Conservation (phyloP, 1,140 invertebrate species). For the Drosophila serrata region DNA sequence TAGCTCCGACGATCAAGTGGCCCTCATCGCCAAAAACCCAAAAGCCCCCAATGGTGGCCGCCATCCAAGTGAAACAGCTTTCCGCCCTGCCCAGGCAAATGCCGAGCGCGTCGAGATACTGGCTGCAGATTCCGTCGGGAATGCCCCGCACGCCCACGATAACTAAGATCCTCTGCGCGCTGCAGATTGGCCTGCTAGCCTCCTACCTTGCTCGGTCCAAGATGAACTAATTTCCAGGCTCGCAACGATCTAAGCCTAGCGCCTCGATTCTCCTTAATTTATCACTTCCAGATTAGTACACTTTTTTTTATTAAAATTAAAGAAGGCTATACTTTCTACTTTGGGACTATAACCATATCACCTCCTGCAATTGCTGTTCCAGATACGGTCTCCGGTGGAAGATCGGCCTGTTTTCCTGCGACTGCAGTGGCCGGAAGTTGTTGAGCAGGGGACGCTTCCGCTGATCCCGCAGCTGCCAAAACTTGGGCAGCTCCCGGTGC, state of each 20-base stretch:
- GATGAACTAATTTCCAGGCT: background rate
- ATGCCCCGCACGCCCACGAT: slow-evolving; percentile 21
- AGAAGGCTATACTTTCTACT: background rate
- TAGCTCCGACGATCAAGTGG: slow-evolving; percentile 6
- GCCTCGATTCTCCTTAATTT: background rate
- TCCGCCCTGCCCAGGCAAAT: slow-evolving; percentile 1
- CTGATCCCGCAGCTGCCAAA: slow-evolving; percentile 87
- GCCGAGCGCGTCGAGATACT: background rate
- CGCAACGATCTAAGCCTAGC: background rate
- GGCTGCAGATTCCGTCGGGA: slow-evolving; percentile 27
- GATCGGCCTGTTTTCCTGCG: slow-evolving; percentile 87
- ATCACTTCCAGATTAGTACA: background rate
- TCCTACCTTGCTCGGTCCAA: slow-evolving; percentile 34
- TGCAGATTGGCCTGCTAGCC: slow-evolving; percentile 61
- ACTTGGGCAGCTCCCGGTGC: slow-evolving; percentile 86
- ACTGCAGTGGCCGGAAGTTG: slow-evolving; percentile 87
- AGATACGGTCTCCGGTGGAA: slow-evolving; percentile 85
- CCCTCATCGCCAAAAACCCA: background rate
- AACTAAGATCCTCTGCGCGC: slow-evolving; percentile 40
- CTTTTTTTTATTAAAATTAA: slow-evolving; percentile 16
- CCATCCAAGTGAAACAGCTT: slow-evolving; percentile 3
- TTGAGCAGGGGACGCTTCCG: slow-evolving; percentile 86
- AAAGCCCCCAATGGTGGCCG: background rate
- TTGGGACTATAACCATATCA: slow-evolving; percentile 48
- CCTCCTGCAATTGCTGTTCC: slow-evolving; percentile 27